Percentiles rank a stretch among this genome's conserved stretches.
These are phyloP conservation scores for Camelus dromedarius DNA, from an alignment of 2,113 vertebrate genomes.

Conservation along the genomic window DNA sequence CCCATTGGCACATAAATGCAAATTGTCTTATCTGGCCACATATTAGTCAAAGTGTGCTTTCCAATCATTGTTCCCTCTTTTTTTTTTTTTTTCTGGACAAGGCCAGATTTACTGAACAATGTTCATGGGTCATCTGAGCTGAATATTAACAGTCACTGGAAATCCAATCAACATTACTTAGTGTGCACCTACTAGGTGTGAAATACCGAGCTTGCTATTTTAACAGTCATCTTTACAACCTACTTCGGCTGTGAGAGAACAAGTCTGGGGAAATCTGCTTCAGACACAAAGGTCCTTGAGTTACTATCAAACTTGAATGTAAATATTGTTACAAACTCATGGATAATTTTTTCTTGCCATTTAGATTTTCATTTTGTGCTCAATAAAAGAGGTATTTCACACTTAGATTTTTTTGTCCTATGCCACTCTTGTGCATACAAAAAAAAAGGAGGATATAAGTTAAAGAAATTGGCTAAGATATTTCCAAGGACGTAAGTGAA, in stretches of 20 bases:
- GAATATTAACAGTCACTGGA: neutral
- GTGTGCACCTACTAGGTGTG: neutral
- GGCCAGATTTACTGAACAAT: neutral
- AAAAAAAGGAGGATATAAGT: neutral
- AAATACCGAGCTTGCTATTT: neutral
- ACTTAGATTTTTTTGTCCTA: neutral
- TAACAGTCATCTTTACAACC: neutral
- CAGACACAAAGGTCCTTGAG: neutral
- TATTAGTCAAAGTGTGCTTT: neutral
- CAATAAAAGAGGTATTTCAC: neutral
- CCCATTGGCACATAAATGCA: neutral
- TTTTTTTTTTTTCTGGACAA: neutral
- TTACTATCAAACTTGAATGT: neutral
- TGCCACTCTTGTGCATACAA: neutral
- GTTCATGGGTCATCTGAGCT: neutral
- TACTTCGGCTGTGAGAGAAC: neutral
- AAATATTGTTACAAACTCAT: neutral
- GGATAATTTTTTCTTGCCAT: neutral
- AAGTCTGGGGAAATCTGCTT: neutral
- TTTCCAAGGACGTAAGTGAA: conserved; percentile 1
- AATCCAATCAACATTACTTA: neutral
- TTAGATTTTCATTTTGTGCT: neutral
- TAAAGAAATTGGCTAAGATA: neutral
- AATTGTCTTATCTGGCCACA: neutral
- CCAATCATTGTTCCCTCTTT: neutral